These are phyloP conservation scores for Noctua janthina DNA, from an alignment of 2,888 invertebrate genomes.

Conservation along the genomic window DNA sequence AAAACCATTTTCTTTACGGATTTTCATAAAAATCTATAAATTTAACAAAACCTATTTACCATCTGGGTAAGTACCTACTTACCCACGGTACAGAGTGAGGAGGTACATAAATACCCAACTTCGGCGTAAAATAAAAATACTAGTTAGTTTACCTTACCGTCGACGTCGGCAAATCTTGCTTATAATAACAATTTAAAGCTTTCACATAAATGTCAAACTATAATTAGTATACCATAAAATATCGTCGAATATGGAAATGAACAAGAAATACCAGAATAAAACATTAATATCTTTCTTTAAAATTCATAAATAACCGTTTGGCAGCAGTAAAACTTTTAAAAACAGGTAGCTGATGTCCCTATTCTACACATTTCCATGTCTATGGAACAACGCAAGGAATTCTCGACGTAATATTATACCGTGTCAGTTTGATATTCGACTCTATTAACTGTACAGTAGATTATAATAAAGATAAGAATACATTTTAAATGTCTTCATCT, in stretches of 20 bases:
- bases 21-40: not conserved
- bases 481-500: conserved; percentile 57
- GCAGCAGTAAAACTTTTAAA: conserved; percentile 10
- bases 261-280: conserved; percentile 32
- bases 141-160: not conserved
- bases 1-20: not conserved
- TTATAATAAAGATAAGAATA: conserved; percentile 56
- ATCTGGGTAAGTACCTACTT: not conserved
- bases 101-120: not conserved
- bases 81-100: not conserved
- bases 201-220: conserved; percentile 35
- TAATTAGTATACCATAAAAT: conserved; percentile 27
- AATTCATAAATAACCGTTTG: conserved; percentile 23
- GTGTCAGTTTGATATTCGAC: conserved; percentile 52
- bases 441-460: conserved; percentile 52
- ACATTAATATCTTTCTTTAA: not conserved
- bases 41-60: not conserved
- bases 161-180: conserved; percentile 11
- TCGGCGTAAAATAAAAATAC: not conserved
- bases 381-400: conserved; percentile 50
- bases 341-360: conserved; percentile 52
- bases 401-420: conserved; percentile 46
- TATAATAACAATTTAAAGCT: conserved; percentile 17
- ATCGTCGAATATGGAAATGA: conserved; percentile 26
- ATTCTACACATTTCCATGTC: conserved; percentile 36